phyloP scores from a whole-genome alignment of 2,113 vertebrate species.

The Motacilla tschutschensis region DNA sequence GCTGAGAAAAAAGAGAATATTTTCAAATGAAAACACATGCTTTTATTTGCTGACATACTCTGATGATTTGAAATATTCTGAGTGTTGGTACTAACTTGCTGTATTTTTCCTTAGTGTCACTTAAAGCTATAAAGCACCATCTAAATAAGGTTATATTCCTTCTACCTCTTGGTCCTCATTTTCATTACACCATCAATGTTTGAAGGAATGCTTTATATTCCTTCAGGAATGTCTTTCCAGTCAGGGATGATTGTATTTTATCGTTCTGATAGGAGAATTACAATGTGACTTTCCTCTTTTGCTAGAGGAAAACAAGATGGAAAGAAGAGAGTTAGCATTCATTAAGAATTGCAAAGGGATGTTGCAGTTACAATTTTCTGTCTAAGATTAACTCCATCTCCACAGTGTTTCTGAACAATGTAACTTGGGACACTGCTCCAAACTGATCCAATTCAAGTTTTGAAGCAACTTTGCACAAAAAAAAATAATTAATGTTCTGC shows the following conservation, averaged over 20 bases:
- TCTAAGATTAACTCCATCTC: background rate
- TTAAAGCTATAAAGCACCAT: background rate
- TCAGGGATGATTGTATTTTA: background rate
- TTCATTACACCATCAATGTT: background rate
- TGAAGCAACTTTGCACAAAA: background rate
- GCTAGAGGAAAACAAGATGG: background rate
- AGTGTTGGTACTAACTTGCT: background rate
- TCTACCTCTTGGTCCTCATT: background rate
- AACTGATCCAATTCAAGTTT: background rate
- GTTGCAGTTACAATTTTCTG: background rate
- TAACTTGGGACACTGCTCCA: background rate
- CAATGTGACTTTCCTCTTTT: background rate
- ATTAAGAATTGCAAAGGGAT: background rate
- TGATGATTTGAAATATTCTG: background rate
- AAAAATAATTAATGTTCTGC: background rate
- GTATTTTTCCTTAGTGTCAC: background rate
- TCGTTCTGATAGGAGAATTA: background rate
- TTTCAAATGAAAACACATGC: conserved; percentile 4
- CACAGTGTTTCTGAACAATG: background rate
- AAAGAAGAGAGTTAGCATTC: background rate
- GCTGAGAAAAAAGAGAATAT: background rate
- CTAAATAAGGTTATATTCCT: background rate
- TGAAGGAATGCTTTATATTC: background rate
- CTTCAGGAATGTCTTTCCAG: background rate
- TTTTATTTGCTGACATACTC: background rate